Base-by-base conservation (phyloP, 2,113 vertebrate species). In the Gadus chalcogrammus region DNA sequence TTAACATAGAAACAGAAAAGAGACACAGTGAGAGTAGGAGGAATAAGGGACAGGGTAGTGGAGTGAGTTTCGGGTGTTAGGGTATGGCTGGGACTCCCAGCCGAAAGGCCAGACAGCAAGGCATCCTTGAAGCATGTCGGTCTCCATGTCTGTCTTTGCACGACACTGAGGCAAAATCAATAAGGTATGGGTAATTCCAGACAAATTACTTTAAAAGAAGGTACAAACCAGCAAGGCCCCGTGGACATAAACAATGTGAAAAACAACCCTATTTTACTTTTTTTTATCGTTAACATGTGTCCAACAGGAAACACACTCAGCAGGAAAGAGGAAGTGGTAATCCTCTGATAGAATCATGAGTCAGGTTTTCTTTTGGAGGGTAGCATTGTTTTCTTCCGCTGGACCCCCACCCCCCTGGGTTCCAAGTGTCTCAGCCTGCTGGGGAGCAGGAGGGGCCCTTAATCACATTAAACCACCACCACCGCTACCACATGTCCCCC, bases 261-360 rank as follows among this genome's bases (percentile, higher is more conserved):
- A 48, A 48, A 48, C 42, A 48, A 48, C 42, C 42, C 42, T 12
- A 9, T 9, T 48, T 48, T 48, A 1, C n/a, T 12, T 48, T 48
- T 48, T 13, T 48, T 9, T 9, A 48, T 48, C 42, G 2, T 48
- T 11, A 48, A 52, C 86, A 89, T 81, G 79, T 84, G 84, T 65
- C 84, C 78, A 58, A 83, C 73, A 86, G 42, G 42, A 48, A 9
- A 5, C 55, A 79, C 84, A 87, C 83, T 79, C 83, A 81, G 86
- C 87, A 87, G 84, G 84, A 88, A 86, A 74, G 68, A 88, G 89
- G 89, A 90, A 88, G 89, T 88, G 82, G 79, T 78, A 81, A 80
- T 83, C 78, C 77, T 79, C 75, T 53, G 77, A 87, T 89, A 71
- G 75, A 72, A 88, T 90, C 84, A 56, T 8, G 4, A 74, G 72